Base-by-base conservation (phyloP, 2,797 vertebrate species). In the Acropternis orthonyx region DNA sequence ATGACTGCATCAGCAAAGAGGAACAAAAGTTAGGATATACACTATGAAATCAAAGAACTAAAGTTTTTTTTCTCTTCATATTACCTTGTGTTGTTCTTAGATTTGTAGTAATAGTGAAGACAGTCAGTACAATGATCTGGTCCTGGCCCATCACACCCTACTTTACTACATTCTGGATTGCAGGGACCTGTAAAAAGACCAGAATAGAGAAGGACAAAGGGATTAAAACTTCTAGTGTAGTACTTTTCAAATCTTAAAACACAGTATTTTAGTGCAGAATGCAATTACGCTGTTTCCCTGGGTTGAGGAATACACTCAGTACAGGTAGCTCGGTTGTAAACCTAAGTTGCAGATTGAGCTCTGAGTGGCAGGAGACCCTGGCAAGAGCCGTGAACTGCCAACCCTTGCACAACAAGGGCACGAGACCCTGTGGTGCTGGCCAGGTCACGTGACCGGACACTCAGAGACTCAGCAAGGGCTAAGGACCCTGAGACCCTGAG, bases 11-110 rank as follows among this genome's bases (percentile, higher is more conserved):
- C 27, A 66, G 16, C 34, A 24, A 88, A 55, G 17, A 68, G 12
- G 41, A 67, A 85, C 75, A 12, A 21, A 82, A 84, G 13, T 46
- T 67, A 71, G 28, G 17, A 46, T 30, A 79, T 3, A 49, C 13
- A 63, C 10, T 36, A 41, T 67, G 13, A 43, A 76, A 82, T 56
- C 30, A 52, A 30, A 9, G 13, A 84, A 65, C 21, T 39, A 30
- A 91, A 80, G 14, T 24, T 23, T 36, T 78, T 77, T 79, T 68
- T 44, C 26, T 71, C 18, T 61, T 65, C 15, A 21, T 80, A 87
- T 94, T 96, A 99, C 99, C 99, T 98, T 93, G 99, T 99, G 92
- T 99, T 99, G 97, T 99, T 99, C 97, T 99, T 99, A 97, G 99
- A 99, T 98, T 99, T 99, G 96, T 99, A 99, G 98, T 99, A 99